Base-by-base conservation (phyloP, 2,113 vertebrate species). In the Eolophus roseicapilla region DNA sequence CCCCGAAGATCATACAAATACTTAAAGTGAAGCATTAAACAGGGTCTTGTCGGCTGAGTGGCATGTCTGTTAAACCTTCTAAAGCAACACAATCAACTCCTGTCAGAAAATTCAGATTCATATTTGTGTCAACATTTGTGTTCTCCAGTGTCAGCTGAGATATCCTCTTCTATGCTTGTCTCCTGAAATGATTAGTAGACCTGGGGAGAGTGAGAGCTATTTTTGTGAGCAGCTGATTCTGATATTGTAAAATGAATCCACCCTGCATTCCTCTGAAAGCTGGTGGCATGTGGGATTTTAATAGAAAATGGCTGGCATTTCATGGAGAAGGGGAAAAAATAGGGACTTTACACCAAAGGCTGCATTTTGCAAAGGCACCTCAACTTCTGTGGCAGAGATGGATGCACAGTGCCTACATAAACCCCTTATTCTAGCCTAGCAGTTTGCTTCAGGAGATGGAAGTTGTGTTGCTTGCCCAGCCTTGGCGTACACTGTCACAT, bases 51-150 rank as follows among this genome's bases (percentile, higher is more conserved):
- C 23, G 15, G 49, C 88, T 96, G 95, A 97, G 90, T 96, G 96
- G 95, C 96, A 96, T 83, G 95, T 96, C 96, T 96, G 93, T 93
- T 96, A 97, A 97, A 93, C 82, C 90, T 95, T 93, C 95, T 77
- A 93, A 95, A 93, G 97, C 91, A 94, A 84, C 88, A 89, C 96
- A 78, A 96, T 97, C 94, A 94, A 47, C 86, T 64, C 5, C 96
- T 96, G 96, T 96, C 94, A 95, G 86, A 65, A 95, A 81, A 96
- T 96, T 93, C 95, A 91, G 94, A 96, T 97, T 97, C 93, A 92
- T 95, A 96, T 94, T 97, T 95, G 91, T 96, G 95, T 94, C 95
- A 97, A 95, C 95, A 93, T 94, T 95, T 95, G 96, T 90, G 93
- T 88, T 95, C 76, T 82, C 88, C 17, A 7, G 90, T 84, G 95